Base-by-base conservation (phyloP, 2,888 invertebrate species). In the Nebria salina region DNA sequence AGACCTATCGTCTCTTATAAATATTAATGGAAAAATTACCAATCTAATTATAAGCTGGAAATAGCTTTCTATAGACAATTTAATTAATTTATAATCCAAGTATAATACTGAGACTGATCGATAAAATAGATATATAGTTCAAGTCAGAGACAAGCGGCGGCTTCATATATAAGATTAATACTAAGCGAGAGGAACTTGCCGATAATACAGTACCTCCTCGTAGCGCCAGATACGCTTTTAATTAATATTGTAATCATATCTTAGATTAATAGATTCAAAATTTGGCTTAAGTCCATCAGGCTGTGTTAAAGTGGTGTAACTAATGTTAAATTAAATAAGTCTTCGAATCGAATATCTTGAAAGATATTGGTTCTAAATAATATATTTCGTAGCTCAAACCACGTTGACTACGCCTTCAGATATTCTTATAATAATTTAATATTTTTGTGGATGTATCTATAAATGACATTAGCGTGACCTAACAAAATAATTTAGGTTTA, bases 21-120 rank as follows among this genome's bases (percentile, higher is more conserved):
- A 54, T 54, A 54, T 7, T 54, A 54, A 54, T 54, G 11, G 54
- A 54, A 54, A 54, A 54, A 54, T 54, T 54, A 54, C 54, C 54
- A 54, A 54, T 54, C 54, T 54, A 54, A 54, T 54, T 7, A 54
- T 54, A 54, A 11, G 54, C 54, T 54, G 11, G 13, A 11, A 54
- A 54, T 54, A 7, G 54, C 54, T 11, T 54, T 54, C 8, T 7
- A 54, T 54, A 54, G 54, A 11, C 2, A 54, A 7, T 54, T 54
- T 54, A 54, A 54, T 54, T 54, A 54, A 54, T 54, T 54, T 54
- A 54, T 54, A 54, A 54, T 54, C 54, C 54, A 54, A 54, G 54
- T 54, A 54, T 54, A 11, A 54, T 54, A 54, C 54, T 2, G 13
- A 54, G 54, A 54, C 13, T 11, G 54, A 54, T 54, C 13, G 11